A percentile compares a stretch with the other conserved stretches of the same genome.
Evolutionary conservation across 2,888 invertebrate genomes (phyloP).

Genomic region (Hydraecia micacea): DNA sequence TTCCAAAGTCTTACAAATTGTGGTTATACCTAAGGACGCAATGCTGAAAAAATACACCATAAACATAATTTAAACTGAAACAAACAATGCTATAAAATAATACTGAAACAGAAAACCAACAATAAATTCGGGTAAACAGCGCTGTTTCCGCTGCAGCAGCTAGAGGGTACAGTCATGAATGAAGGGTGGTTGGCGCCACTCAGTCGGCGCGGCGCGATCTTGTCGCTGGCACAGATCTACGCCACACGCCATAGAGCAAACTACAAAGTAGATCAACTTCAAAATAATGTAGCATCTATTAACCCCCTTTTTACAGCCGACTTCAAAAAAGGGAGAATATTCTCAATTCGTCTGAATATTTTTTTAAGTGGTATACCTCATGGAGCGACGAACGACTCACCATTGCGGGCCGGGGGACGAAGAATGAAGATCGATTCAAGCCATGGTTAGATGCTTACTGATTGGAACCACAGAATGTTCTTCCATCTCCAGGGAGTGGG

Average conservation of each 20-base stretch:
- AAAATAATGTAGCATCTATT: not conserved
- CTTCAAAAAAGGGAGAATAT: not conserved
- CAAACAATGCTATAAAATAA: conserved; percentile 41
- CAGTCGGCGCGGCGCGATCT: conserved; percentile 72
- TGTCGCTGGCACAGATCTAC: conserved; percentile 75
- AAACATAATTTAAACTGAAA: conserved; percentile 15
- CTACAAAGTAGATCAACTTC: conserved; percentile 37
- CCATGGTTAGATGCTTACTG: not conserved
- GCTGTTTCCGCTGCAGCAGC: conserved; percentile 63
- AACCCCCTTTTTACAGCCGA: not conserved
- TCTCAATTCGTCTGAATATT: not conserved
- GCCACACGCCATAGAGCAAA: conserved; percentile 43
- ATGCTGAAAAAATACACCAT: not conserved
- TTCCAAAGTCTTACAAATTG: not conserved
- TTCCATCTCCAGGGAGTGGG: not conserved
- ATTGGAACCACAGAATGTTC: not conserved
- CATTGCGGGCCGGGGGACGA: no score
- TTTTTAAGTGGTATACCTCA: not conserved
- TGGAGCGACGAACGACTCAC: no score
- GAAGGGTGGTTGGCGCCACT: conserved; percentile 75
- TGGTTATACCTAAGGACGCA: not conserved
- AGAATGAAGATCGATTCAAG: no score
- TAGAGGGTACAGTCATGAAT: conserved; percentile 54
- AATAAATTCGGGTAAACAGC: conserved; percentile 42
- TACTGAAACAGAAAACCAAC: conserved; percentile 19